These are phyloP conservation scores for Acromyrmex heyeri DNA, from an alignment of 1,140 invertebrate species.

Conservation along the genomic window DNA sequence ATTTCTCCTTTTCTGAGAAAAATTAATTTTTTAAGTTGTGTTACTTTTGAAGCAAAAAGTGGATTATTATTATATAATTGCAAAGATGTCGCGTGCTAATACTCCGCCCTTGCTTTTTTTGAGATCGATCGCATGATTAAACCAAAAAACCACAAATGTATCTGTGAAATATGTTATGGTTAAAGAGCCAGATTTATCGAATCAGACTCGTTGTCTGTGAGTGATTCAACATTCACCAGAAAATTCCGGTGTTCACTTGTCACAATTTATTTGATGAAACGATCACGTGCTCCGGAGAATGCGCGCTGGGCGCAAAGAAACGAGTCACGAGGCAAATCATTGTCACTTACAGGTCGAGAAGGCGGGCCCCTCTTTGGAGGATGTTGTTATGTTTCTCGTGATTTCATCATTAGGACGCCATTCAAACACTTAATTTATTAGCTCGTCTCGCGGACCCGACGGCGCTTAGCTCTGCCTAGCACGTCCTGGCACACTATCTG, in stretches of 20 bases:
- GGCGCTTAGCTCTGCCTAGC: constrained; percentile 67
- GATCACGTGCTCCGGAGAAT: constrained; percentile 52
- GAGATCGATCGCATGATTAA: not conserved
- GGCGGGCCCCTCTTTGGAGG: constrained; percentile 45
- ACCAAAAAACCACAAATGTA: not conserved
- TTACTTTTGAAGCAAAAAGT: no score
- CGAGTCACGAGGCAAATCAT: constrained; percentile 74
- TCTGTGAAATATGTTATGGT: not conserved
- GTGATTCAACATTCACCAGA: not conserved
- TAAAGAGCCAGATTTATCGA: not conserved
- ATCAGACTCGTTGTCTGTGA: not conserved
- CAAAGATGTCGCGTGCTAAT: not conserved
- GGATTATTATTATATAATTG: not conserved
- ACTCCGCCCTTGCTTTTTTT: not conserved
- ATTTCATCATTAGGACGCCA: constrained; percentile 75
- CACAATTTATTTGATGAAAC: constrained; percentile 50
- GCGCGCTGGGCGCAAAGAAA: constrained; percentile 6
- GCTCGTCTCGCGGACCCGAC: constrained; percentile 50
- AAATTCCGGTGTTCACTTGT: constrained; percentile 52
- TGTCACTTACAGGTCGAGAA: constrained; percentile 66
- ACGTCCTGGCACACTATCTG: constrained; percentile 74
- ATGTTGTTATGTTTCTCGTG: constrained; percentile 76
- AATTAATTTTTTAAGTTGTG: no score
- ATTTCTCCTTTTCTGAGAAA: no score
- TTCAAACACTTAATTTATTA: constrained; percentile 74